Percentiles rank a stretch among this genome's conserved stretches.
phyloP scores from a whole-genome alignment of 1,140 invertebrate genomes.

The Phortica variegata region DNA sequence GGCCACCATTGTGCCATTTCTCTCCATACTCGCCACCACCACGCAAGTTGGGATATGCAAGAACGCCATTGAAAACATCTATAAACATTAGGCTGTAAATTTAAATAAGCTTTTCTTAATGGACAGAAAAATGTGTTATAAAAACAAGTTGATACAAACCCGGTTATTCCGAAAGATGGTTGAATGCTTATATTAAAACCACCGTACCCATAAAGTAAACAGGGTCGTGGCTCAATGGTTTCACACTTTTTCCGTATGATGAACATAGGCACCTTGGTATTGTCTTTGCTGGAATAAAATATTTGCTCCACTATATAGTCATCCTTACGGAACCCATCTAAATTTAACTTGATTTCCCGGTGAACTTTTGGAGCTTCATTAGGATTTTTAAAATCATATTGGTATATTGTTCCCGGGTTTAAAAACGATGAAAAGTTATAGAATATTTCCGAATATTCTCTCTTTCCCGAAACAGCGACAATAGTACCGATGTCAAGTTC shows the following conservation, averaged over 20 bases:
- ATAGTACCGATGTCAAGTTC: slow-evolving; percentile 86
- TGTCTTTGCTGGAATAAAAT: slow-evolving; percentile 94
- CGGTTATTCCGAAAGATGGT: slow-evolving; percentile 68
- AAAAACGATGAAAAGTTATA: slow-evolving; percentile 93
- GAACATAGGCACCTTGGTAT: slow-evolving; percentile 97
- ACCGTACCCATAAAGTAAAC: slow-evolving; percentile 95
- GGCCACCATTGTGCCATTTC: slow-evolving; percentile 93
- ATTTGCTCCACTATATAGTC: slow-evolving; percentile 86
- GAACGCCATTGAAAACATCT: slow-evolving; percentile 83
- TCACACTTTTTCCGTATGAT: slow-evolving; percentile 81
- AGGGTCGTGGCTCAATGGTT: slow-evolving; percentile 65
- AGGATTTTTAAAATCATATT: slow-evolving; percentile 73
- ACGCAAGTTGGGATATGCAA: slow-evolving; percentile 91
- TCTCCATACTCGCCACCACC: slow-evolving; percentile 98
- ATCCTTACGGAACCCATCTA: slow-evolving; percentile 80
- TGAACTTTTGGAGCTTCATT: slow-evolving; percentile 68
- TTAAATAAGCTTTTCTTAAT: no score
- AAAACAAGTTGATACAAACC: slow-evolving; percentile 20
- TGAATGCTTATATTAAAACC: slow-evolving; percentile 93
- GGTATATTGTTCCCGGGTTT: slow-evolving; percentile 84
- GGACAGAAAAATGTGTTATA: slow-evolving; percentile 79
- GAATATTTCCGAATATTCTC: slow-evolving; percentile 86
- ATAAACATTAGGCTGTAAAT: slow-evolving; percentile 76
- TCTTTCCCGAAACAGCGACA: slow-evolving; percentile 79
- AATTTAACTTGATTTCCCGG: slow-evolving; percentile 68